Conservation (phyloP, 2,888 invertebrate genomes). For the Scelioninae gen. 2 region DNA sequence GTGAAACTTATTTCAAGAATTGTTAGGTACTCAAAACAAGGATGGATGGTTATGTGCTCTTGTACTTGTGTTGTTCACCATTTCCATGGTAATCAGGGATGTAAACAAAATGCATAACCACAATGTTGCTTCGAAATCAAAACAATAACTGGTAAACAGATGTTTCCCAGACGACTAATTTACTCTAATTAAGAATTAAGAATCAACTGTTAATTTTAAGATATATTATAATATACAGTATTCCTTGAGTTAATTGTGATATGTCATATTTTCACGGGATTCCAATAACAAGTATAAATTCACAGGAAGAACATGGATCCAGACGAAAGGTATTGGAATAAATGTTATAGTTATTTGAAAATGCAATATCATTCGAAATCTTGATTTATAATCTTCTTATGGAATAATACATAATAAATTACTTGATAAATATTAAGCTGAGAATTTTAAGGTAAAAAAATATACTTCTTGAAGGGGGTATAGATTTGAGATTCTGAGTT, state of each 20-base stretch:
- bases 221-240: not conserved
- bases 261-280: constrained; percentile 67
- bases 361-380: not conserved
- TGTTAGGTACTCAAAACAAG: no score
- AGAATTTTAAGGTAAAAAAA: no score
- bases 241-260: constrained; percentile 12
- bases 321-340: constrained; percentile 53
- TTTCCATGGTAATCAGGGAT: constrained; percentile 22
- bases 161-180: not conserved
- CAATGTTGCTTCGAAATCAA: constrained; percentile 4
- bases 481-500: no score
- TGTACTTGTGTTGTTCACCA: not conserved
- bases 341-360: not conserved
- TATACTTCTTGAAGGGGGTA: no score
- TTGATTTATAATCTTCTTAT: not conserved
- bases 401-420: not conserved
- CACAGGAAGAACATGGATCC: constrained; percentile 46
- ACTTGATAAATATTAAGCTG: no score
- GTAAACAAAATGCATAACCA: constrained; percentile 22
- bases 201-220: not conserved
- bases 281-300: constrained; percentile 60
- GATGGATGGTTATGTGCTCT: no score
- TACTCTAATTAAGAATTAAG: not conserved
- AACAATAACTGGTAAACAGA: constrained; percentile 3
- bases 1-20: no score